phyloP scores from a whole-genome alignment of 2,113 vertebrate species.

The Todiramphus chloris region DNA sequence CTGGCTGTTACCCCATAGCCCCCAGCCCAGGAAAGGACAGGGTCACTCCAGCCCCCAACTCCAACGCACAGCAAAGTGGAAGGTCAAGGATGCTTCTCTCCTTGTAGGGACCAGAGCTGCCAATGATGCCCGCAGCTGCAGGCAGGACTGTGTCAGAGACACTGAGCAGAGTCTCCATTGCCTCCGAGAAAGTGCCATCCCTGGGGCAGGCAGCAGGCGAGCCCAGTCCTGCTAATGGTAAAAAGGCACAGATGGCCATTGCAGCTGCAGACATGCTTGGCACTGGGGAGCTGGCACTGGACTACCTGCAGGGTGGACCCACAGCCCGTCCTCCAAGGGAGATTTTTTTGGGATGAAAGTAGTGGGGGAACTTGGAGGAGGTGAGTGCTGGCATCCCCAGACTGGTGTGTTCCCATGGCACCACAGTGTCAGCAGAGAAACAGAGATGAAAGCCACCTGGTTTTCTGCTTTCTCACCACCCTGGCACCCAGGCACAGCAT shows the following conservation, averaged over 20 bases:
- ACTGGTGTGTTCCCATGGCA: not conserved
- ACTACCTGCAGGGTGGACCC: not conserved
- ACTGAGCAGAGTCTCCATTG: not conserved
- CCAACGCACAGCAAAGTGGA: not conserved
- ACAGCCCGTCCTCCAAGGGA: not conserved
- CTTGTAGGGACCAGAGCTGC: not conserved
- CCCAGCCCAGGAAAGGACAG: not conserved
- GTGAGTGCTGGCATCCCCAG: not conserved
- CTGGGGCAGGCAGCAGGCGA: not conserved
- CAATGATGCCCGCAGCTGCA: fast-evolving
- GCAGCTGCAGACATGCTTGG: not conserved
- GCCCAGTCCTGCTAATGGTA: fast-evolving
- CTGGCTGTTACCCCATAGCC: not conserved
- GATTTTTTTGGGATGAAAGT: not conserved
- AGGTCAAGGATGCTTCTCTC: not conserved
- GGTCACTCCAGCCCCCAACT: not conserved
- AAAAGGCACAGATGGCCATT: not conserved
- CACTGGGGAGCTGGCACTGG: not conserved
- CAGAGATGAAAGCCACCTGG: not conserved
- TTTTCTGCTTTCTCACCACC: not conserved
- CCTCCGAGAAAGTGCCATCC: not conserved
- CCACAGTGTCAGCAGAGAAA: not conserved
- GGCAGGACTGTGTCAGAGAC: not conserved
- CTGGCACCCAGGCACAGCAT: fast-evolving
- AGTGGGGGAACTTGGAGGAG: not conserved